phyloP scores from a whole-genome alignment of 2,113 vertebrate species.

The Petroica traversi region DNA sequence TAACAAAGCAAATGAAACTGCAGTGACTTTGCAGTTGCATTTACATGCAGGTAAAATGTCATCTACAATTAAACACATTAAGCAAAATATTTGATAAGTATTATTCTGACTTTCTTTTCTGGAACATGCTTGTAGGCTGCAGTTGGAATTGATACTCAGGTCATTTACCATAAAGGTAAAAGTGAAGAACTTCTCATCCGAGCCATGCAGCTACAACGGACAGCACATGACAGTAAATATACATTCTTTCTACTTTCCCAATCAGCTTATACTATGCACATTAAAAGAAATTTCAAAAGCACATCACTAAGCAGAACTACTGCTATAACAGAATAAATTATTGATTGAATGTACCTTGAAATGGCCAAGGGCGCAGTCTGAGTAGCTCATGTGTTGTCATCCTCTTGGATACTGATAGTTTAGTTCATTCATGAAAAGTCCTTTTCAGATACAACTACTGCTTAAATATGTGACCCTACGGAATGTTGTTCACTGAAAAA shows the following conservation, averaged over 20 bases:
- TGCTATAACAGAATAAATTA: not conserved
- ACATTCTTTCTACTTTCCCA: not conserved
- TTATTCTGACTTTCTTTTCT: slow-evolving; percentile 15
- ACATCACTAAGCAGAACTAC: not conserved
- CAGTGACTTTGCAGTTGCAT: not conserved
- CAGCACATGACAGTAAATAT: slow-evolving; percentile 77
- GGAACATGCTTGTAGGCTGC: slow-evolving; percentile 76
- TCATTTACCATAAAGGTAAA: slow-evolving; percentile 79
- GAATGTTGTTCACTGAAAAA: not conserved
- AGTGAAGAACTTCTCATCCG: slow-evolving; percentile 79
- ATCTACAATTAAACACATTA: not conserved
- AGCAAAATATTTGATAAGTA: not conserved
- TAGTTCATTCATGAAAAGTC: not conserved
- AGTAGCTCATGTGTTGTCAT: not conserved
- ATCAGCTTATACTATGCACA: not conserved
- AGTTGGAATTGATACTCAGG: slow-evolving; percentile 81
- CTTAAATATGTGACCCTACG: not conserved
- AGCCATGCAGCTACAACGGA: slow-evolving; percentile 75
- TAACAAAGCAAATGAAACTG: not conserved
- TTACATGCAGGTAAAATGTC: not conserved
- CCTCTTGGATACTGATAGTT: not conserved
- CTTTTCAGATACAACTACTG: not conserved
- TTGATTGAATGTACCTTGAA: not conserved
- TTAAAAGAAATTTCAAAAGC: slow-evolving; percentile 6
- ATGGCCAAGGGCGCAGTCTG: not conserved